phyloP scores from a whole-genome alignment of 2,888 invertebrate species.

The Silvanus unidentatus region DNA sequence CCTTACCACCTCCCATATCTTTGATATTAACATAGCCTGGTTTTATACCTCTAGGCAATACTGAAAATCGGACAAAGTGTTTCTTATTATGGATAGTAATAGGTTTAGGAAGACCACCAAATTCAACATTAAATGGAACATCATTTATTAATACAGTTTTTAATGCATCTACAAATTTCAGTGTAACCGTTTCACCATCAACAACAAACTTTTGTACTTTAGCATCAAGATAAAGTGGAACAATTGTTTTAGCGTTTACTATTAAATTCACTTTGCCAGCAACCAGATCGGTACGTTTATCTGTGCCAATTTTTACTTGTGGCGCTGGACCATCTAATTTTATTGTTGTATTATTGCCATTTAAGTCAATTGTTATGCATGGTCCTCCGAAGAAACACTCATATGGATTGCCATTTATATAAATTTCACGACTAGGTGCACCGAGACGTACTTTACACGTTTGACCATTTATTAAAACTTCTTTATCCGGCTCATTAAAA shows the following conservation, averaged over 20 bases:
- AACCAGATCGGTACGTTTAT: constrained; percentile 72
- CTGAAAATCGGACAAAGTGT: constrained; percentile 75
- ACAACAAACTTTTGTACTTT: constrained; percentile 75
- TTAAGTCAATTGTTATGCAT: constrained; percentile 73
- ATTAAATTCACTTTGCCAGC: constrained; percentile 80
- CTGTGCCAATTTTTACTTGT: constrained; percentile 83
- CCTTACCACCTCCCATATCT: constrained; percentile 61
- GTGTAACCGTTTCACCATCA: constrained; percentile 63
- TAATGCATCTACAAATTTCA: constrained; percentile 75
- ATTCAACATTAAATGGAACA: constrained; percentile 70
- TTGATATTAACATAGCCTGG: constrained; percentile 66
- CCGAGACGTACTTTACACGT: constrained; percentile 79
- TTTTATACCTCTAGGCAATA: constrained; percentile 65
- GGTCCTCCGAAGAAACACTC: constrained; percentile 91
- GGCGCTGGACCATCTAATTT: constrained; percentile 88
- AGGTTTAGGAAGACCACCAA: constrained; percentile 78
- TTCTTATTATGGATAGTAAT: constrained; percentile 68
- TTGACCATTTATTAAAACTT: constrained; percentile 67
- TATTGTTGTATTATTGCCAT: constrained; percentile 69
- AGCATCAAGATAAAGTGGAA: constrained; percentile 77
- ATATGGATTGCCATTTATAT: constrained; percentile 81
- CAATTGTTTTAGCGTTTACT: constrained; percentile 69
- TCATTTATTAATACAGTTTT: constrained; percentile 74
- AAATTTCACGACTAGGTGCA: constrained; percentile 85
- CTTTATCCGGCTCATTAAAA: constrained; percentile 66